phyloP scores from a whole-genome alignment of 2,888 invertebrate species.

The Diaperis boleti region DNA sequence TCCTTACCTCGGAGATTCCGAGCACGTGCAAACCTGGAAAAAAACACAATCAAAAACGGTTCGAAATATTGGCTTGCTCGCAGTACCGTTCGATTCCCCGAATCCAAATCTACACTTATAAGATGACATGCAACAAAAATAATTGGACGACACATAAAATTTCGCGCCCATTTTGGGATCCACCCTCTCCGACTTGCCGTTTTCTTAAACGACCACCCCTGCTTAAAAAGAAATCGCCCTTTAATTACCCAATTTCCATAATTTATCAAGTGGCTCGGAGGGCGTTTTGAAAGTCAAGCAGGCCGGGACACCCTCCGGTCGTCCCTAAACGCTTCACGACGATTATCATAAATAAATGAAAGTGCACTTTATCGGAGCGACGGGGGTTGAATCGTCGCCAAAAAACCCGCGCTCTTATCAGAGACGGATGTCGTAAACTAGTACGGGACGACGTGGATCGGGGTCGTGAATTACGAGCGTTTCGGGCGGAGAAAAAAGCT shows the following conservation, averaged over 20 bases:
- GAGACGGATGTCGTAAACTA: constrained; percentile 35
- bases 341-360: constrained; percentile 67
- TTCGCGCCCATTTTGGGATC: too few relatives aligned
- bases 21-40: too few relatives aligned
- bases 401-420: constrained; percentile 13
- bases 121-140: too few relatives aligned
- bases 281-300: constrained; percentile 37
- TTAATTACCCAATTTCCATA: constrained; percentile 36
- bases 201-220: constrained; percentile 9
- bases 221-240: constrained; percentile 26
- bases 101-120: too few relatives aligned
- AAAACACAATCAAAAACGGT: too few relatives aligned
- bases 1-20: too few relatives aligned
- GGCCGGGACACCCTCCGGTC: constrained; percentile 13
- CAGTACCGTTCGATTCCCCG: too few relatives aligned
- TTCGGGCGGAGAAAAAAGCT: neutral
- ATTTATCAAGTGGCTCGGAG: constrained; percentile 35
- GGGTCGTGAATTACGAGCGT: neutral
- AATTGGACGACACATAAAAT: too few relatives aligned
- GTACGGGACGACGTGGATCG: constrained; percentile 18
- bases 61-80: too few relatives aligned
- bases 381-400: constrained; percentile 20
- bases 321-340: constrained; percentile 52
- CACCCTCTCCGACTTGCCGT: neutral
- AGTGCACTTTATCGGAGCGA: constrained; percentile 59